Base-by-base conservation (phyloP, 2,888 invertebrate species). In the Saturnia japonica region DNA sequence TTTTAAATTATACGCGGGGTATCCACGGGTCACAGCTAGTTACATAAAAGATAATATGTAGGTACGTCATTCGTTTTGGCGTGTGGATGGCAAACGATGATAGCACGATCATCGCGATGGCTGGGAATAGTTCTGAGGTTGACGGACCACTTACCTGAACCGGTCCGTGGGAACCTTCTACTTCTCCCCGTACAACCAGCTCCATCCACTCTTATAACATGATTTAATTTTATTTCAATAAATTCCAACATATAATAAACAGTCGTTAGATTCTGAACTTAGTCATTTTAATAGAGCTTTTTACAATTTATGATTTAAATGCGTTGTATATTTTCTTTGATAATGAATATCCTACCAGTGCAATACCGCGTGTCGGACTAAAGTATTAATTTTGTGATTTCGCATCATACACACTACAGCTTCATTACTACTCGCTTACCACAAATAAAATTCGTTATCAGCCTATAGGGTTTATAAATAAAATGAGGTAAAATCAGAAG, bases 241-340 rank as follows among this genome's bases (percentile, higher is more conserved):
- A 90, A 88, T 89, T 89, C 89, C 85, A 84, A 89, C 87, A 86
- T 89, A 88, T 90, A 88, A 91, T 91, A 89, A 90, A 88, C 89
- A 90, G 91, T 90, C 82, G 87, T 87, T 86, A 87, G 86, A 89
- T 88, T 90, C 12, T 60, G 57, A 28, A 60, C 14, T 28, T 89
- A 89, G 90, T 90, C 85, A 89, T 89, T 90, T 89, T 89, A 89
- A 89, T 89, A 87, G 88, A 86, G 82, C 81, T 86, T 86, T 88
- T 90, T 90, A 91, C 90, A 87, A 90, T 90, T 91, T 90, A 84
- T 83, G 86, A 87, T 89, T 86, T 86, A 87, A 89, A 88, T 88
- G 87, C 83, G 83, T 86, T 85, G 87, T 89, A 88, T 87, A 90
- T 88, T 87, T 87, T 82, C n/a, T 60, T 14, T 14, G 22, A 57